Evolutionary conservation across 2,888 invertebrate species (phyloP), one percentile per base, ranked within the genome.

Genomic region (Philereme vetulata): DNA sequence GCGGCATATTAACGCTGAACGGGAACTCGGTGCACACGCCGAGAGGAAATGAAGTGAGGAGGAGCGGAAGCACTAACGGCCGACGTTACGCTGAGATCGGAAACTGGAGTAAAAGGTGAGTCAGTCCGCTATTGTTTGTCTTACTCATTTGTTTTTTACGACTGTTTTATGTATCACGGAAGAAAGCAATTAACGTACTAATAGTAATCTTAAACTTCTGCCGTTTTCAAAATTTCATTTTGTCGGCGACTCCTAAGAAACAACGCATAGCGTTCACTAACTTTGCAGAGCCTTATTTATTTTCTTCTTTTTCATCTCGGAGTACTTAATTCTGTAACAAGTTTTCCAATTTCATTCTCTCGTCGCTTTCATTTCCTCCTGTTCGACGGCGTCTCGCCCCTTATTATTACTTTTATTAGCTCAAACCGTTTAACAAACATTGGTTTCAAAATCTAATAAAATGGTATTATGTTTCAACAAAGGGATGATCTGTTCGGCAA

Each of bases 51-150:
- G 92, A 93, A 85, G 84, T 90, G 80, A 88, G 92, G 72, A 90
- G 91, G 80, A 89, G 86, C 86, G 90, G 89, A 84, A 88, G 88
- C 74, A 78, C 86, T 66, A 91, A 91, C 84, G 93, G 93, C 75
- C 88, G 93, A 67, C 90, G 93, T 66, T 93, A 93, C 82, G 93
- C 93, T 53, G 93, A 93, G 84, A 93, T 93, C 79, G 93, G 93
- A 81, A 92, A 93, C 86, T 93, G 93, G 93, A 92, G 85, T 81
- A 92, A 92, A 85, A 92, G 92, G 92, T 92, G 73, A 88, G 90
- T 84, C 59, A 73, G 63, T 66, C 63, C 66, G 65, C 66, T 59
- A 64, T 70, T 71, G 69, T 67, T 64, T 51, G 67, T 65, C 68
- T 71, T 72, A 61, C 70, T 71, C 67, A 64, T 69, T 66, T 64